Evolutionary conservation across 2,797 vertebrate species (phyloP).

Genomic region (Champsocephalus esox): DNA sequence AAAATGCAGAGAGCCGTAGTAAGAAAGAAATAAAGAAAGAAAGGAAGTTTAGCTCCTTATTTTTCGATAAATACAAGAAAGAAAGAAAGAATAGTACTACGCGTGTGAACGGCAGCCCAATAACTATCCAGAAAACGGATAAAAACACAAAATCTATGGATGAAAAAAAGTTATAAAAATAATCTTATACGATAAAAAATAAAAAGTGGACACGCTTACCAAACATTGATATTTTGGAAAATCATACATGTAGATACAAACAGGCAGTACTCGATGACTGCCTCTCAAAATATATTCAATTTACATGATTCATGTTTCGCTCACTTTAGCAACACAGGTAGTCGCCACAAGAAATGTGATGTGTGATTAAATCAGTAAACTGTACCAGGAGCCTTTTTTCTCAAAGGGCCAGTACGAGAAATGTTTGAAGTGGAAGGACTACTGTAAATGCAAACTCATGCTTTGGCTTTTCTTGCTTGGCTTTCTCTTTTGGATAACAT

Average conservation of each 20-base stretch:
- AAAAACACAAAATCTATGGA: slow-evolving; percentile 76
- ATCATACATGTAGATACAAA: slow-evolving; percentile 74
- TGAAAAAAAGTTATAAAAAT: slow-evolving; percentile 79
- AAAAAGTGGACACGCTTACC: slow-evolving; percentile 70
- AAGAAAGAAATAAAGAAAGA: slow-evolving; percentile 58
- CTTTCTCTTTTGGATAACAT: slow-evolving; percentile 75
- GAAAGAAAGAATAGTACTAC: slow-evolving; percentile 56
- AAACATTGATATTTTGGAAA: slow-evolving; percentile 68
- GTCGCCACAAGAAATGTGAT: slow-evolving; percentile 83
- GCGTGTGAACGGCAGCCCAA: slow-evolving; percentile 74
- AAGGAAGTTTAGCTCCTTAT: slow-evolving; percentile 55
- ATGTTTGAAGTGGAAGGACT: slow-evolving; percentile 66
- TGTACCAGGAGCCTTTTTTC: slow-evolving; percentile 43
- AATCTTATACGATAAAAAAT: slow-evolving; percentile 71
- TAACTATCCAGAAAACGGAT: slow-evolving; percentile 80
- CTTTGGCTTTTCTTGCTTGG: slow-evolving; percentile 81
- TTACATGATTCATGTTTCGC: slow-evolving; percentile 73
- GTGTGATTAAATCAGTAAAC: slow-evolving; percentile 68
- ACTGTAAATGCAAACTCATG: slow-evolving; percentile 81
- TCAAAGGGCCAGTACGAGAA: slow-evolving; percentile 60
- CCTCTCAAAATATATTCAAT: slow-evolving; percentile 78
- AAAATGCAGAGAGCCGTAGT: slow-evolving; percentile 72
- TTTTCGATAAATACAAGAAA: slow-evolving; percentile 75
- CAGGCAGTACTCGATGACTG: slow-evolving; percentile 61
- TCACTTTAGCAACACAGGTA: slow-evolving; percentile 85